A percentile compares a stretch with the other conserved stretches of the same genome.
Evolutionary conservation across 2,888 invertebrate species (phyloP).

Genomic region (Mylabris sibirica): DNA sequence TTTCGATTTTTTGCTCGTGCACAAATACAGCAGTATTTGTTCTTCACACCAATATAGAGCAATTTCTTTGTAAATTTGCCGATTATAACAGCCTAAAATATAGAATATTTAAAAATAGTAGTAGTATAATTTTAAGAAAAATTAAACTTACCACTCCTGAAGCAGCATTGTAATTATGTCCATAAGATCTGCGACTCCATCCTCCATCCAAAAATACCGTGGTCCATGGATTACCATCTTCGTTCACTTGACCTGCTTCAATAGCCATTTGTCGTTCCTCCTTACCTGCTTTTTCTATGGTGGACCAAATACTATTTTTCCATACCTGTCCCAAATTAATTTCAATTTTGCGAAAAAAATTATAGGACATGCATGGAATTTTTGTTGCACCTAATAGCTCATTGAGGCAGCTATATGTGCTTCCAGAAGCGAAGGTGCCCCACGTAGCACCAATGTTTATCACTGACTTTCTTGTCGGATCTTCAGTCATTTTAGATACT

Average conservation of each 20-base stretch:
- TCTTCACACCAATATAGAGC: not conserved
- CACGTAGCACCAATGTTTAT: constrained; percentile 5
- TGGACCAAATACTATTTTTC: constrained; percentile 2
- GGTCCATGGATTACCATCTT: not conserved
- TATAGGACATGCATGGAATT: constrained; percentile 13
- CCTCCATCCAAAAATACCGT: constrained; percentile 8
- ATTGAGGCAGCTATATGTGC: constrained; percentile 8
- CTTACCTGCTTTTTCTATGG: constrained; percentile 1
- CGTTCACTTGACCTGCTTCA: not conserved
- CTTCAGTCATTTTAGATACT: not conserved
- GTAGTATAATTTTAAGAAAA: not conserved
- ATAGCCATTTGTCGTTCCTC: constrained; percentile 3
- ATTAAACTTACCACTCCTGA: constrained; percentile 7
- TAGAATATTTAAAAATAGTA: too few relatives aligned
- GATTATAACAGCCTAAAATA: not conserved
- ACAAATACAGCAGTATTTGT: not conserved
- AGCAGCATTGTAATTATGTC: constrained; percentile 8
- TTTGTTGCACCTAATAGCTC: not conserved
- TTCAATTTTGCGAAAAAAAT: constrained; percentile 8
- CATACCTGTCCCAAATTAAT: constrained; percentile 7
- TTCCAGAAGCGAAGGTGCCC: constrained; percentile 7
- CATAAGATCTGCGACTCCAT: constrained; percentile 9
- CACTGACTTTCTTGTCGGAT: not conserved
- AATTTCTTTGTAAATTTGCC: not conserved
- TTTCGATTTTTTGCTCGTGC: not conserved